Conservation (phyloP, 2,113 vertebrate species). For the Elephas maximus region DNA sequence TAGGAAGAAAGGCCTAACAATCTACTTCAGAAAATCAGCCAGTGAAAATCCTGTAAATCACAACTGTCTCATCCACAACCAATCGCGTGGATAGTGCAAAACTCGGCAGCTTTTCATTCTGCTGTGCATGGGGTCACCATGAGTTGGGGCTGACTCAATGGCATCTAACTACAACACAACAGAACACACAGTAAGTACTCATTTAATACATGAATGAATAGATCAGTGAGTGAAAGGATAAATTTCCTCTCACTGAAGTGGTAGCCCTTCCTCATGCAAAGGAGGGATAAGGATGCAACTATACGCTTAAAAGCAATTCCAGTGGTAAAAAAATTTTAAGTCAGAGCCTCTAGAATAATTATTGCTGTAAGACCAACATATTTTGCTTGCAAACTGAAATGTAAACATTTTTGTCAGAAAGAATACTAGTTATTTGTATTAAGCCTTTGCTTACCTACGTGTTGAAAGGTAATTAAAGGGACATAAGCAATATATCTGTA, state of each 20-base stretch:
- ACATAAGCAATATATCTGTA: background rate
- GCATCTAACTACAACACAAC: background rate
- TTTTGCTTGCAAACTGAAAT: constrained; percentile 43
- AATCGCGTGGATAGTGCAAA: background rate
- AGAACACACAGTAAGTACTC: background rate
- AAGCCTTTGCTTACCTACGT: constrained; percentile 44
- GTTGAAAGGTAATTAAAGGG: constrained; percentile 57
- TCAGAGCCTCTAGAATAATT: constrained; percentile 51
- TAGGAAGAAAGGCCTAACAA: background rate
- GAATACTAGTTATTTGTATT: constrained; percentile 67
- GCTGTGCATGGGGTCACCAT: background rate
- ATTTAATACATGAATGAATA: background rate
- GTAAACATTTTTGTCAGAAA: constrained; percentile 66
- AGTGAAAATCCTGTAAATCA: background rate
- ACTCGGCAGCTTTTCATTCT: background rate
- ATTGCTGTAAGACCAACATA: constrained; percentile 34
- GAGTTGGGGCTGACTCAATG: background rate
- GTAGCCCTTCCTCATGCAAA: background rate
- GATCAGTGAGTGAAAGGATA: background rate
- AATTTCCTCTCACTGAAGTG: background rate
- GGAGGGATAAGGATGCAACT: background rate
- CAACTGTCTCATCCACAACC: background rate
- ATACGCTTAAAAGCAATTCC: constrained; percentile 17
- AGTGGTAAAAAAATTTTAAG: background rate
- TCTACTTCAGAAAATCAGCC: background rate